Base-by-base conservation (phyloP, 1,140 invertebrate species). In the Eumeta japonica region DNA sequence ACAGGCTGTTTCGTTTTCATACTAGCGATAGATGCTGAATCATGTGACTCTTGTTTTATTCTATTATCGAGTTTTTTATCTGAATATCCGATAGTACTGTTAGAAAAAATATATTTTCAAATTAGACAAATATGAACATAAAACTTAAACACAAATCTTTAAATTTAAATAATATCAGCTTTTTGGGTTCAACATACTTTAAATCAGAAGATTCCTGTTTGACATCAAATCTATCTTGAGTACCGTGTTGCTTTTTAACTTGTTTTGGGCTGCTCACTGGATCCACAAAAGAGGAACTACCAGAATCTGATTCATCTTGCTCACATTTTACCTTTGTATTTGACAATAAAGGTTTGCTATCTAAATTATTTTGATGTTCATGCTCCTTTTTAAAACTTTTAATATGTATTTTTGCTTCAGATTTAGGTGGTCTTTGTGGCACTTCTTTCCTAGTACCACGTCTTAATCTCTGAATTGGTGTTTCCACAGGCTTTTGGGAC, bases 241-340 rank as follows among this genome's bases (percentile, higher is more conserved):
- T 24, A 24, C n/a, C 20, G n/a, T 24, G 5, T 24, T 24, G 5
- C 5, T 24, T 24, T n/a, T n/a, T 16, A 55, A 34, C 16, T 53
- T 65, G 35, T 62, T 72, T 72, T 13, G 52, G 20, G 5, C 5
- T 24, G n/a, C 20, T 43, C 3, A 59, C 46, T 19, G 58, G 58
- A 43, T 71, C 65, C 17, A 63, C 52, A 36, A 62, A 57, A 39
- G 61, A 58, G 11, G 62, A 68, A 45, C 48, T 65, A 48, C 71
- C 66, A 12, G 65, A 71, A 37, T 73, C 66, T 9, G 62, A 63
- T 36, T 59, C 65, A 31, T 65, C 63, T 35, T 54, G 55, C 41
- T 72, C 68, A 61, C 62, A 61, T 52, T 71, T 73, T 16, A 73
- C 71, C 31, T 68, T 71, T 32, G 71, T 62, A 51, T 73, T 65